Base-by-base conservation (phyloP, 2,797 vertebrate species). In the Argentina silus region DNA sequence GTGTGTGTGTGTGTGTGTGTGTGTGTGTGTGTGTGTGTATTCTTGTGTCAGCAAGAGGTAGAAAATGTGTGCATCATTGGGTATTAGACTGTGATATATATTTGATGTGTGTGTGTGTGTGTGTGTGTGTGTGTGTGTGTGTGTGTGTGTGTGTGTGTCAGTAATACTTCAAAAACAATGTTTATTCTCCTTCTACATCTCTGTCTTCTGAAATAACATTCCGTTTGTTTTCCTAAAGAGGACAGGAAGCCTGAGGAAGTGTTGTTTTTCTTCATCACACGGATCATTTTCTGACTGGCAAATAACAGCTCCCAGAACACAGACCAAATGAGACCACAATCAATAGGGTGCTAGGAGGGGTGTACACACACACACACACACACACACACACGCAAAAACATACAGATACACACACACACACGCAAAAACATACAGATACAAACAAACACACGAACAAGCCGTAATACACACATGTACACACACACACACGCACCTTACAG, bases 311-410 rank as follows among this genome's bases (percentile, higher is more conserved):
- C 48, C 60, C 72, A 80, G 85, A 88, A 83, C 90, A 84, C 80
- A 85, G 86, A 90, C 83, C 88, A 87, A 92, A 92, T 91, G 86
- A 90, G 84, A 85, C 84, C 77, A 85, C 84, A 88, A 93, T 93
- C 92, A 90, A 93, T 92, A 92, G 53, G 83, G 73, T 67, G 86
- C 90, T 90, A 86, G 87, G 82, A 89, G 82, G 83, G 84, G 72
- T 50, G 67, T 53, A 17, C 68, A n/a, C 72, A 23, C 63, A 59
- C 59, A 12, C 8, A 63, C 48, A 57, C 48, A 47, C 23, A 69
- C 44, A 60, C n/a, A 48, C 60, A 7, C 15, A 74, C 65, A 75
- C 61, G 64, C 72, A 63, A 4, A 36, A 1, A 36, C 27, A 36
- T 1, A 36, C 27, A 36, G 2, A 36, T 1, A 36, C 2, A 36